Evolutionary conservation across 2,113 vertebrate genomes (phyloP).

Genomic region (Eudorcas thomsonii): DNA sequence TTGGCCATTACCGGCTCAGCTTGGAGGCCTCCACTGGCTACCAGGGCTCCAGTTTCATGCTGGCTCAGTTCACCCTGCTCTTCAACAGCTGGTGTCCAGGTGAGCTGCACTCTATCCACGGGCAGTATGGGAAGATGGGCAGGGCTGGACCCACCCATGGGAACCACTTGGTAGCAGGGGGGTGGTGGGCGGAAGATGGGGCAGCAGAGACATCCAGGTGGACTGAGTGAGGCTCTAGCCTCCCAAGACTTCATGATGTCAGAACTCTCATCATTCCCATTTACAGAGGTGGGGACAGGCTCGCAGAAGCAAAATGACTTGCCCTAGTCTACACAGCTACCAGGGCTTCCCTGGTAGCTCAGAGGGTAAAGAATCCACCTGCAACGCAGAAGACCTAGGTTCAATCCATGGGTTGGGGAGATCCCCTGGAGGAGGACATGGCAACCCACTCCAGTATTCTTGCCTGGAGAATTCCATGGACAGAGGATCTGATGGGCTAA

Average conservation of each 20-base stretch:
- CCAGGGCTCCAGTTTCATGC: constrained; percentile 71
- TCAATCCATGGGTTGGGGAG: neutral
- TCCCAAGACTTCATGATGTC: accelerated
- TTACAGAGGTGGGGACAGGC: neutral
- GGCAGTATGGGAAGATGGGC: neutral
- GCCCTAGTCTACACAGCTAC: accelerated
- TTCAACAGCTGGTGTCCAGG: constrained; percentile 96
- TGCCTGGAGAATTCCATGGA: neutral
- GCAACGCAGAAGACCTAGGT: neutral
- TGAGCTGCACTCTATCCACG: constrained; percentile 52
- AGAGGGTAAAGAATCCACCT: neutral
- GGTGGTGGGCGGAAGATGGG: neutral
- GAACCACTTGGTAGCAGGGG: neutral
- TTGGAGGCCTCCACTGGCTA: constrained; percentile 74
- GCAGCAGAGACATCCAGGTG: neutral
- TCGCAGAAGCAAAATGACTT: neutral
- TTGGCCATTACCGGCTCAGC: constrained; percentile 88
- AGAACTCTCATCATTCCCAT: neutral
- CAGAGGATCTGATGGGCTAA: neutral
- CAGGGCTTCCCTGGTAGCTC: neutral
- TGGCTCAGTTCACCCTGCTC: constrained; percentile 88
- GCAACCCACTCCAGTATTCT: neutral
- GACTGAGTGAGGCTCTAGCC: neutral
- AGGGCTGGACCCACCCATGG: neutral
- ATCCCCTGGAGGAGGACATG: neutral